These are phyloP conservation scores for Lasiommata megera DNA, from an alignment of 2,888 invertebrate species.

Conservation along the genomic window DNA sequence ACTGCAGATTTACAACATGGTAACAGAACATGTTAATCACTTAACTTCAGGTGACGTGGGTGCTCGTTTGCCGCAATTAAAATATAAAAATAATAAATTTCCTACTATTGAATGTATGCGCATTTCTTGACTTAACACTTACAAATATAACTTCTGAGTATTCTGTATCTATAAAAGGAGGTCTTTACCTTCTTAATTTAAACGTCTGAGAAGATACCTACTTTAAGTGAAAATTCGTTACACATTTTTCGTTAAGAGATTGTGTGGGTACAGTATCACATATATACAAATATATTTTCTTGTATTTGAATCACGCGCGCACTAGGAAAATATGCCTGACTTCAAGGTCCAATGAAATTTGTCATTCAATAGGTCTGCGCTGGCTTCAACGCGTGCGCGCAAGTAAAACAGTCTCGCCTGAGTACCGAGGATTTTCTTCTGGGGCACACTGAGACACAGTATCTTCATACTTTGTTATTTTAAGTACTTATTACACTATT, in stretches of 20 bases:
- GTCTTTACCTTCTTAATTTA: no score
- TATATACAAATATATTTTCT: conserved; percentile 29
- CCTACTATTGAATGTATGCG: no score
- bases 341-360: conserved; percentile 77
- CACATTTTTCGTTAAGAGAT: background rate
- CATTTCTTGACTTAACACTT: no score
- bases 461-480: background rate
- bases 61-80: no score
- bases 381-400: conserved; percentile 50
- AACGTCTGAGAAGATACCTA: no score
- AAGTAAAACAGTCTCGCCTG: conserved; percentile 48
- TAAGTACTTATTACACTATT: background rate
- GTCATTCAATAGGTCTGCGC: conserved; percentile 63
- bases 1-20: no score
- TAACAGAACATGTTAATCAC: no score
- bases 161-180: no score
- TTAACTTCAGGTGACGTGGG: no score
- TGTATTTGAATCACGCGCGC: conserved; percentile 73
- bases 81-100: no score
- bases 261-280: background rate
- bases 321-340: conserved; percentile 69
- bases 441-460: conserved; percentile 50
- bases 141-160: no score
- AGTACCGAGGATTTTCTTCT: conserved; percentile 63
- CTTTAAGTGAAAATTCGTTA: no score